Conservation (phyloP, 2,888 invertebrate species). For the Agrilus mali region DNA sequence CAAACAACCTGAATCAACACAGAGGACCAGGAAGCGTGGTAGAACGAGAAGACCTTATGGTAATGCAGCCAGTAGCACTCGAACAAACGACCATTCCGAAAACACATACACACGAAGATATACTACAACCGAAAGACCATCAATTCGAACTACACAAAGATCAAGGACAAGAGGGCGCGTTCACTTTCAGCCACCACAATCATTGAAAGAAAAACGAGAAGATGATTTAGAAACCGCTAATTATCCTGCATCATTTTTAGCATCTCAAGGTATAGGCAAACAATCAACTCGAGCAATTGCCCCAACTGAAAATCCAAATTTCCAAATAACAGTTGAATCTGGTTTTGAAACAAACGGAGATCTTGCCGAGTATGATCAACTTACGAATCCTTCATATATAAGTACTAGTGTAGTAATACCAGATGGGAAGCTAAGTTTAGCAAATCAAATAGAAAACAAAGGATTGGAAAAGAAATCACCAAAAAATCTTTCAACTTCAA, state of each 20-base stretch:
- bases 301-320: conserved; percentile 28
- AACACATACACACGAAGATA: background rate
- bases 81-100: too few relatives aligned
- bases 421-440: background rate
- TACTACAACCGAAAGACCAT: background rate
- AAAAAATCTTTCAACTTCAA: conserved; percentile 11
- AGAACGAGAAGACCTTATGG: too few relatives aligned
- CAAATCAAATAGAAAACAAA: conserved; percentile 1
- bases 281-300: conserved; percentile 7
- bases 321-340: conserved; percentile 31
- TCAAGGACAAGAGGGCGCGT: conserved; percentile 39
- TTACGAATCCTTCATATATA: conserved; percentile 36
- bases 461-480: background rate
- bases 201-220: conserved; percentile 18
- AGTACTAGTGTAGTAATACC: too few relatives aligned
- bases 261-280: conserved; percentile 15
- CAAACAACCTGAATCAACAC: conserved; percentile 19
- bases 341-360: conserved; percentile 19
- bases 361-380: conserved; percentile 38
- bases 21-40: conserved; percentile 21
- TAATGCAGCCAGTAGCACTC: too few relatives aligned
- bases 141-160: conserved; percentile 15
- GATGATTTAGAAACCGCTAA: conserved; percentile 38
- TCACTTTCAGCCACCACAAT: conserved; percentile 38
- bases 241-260: conserved; percentile 28